Percentiles rank a stretch among this genome's conserved stretches.
Conservation (phyloP, 2,113 vertebrate genomes). For the Megaleporinus macrocephalus region DNA sequence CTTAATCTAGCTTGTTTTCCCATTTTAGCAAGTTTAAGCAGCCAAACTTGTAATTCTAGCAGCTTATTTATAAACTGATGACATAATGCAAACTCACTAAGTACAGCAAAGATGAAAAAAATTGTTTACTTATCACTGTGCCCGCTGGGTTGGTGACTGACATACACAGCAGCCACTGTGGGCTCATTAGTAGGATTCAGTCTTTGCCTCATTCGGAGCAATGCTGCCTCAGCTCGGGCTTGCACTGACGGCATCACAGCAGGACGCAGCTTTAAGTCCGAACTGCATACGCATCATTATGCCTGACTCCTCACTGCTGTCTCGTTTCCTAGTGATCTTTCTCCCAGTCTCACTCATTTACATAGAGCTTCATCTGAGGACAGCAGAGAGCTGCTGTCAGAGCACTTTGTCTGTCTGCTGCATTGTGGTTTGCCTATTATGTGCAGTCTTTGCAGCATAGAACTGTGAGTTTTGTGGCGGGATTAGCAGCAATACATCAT, state of each 20-base stretch:
- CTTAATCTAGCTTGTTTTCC: too few relatives aligned
- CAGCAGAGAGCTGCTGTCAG: not conserved
- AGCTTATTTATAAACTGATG: not conserved
- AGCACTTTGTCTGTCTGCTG: not conserved
- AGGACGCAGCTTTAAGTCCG: not conserved
- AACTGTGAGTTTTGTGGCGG: not conserved
- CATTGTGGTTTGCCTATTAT: not conserved
- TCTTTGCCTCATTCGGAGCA: not conserved
- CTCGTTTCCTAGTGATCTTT: not conserved
- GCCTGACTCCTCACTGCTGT: not conserved
- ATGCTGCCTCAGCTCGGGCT: not conserved
- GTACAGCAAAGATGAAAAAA: not conserved
- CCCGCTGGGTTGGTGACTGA: not conserved
- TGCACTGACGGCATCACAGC: not conserved
- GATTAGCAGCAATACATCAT: not conserved
- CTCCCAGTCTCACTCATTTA: not conserved
- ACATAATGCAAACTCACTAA: not conserved
- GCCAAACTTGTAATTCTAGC: not conserved
- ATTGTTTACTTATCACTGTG: not conserved
- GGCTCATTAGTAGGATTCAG: not conserved
- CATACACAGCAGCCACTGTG: not conserved
- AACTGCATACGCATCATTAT: not conserved
- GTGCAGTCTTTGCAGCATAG: not conserved
- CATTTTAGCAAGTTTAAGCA: not conserved
- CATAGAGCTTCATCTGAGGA: not conserved